phyloP scores from a whole-genome alignment of 1,140 invertebrate species.

The Halictus rubicundus region DNA sequence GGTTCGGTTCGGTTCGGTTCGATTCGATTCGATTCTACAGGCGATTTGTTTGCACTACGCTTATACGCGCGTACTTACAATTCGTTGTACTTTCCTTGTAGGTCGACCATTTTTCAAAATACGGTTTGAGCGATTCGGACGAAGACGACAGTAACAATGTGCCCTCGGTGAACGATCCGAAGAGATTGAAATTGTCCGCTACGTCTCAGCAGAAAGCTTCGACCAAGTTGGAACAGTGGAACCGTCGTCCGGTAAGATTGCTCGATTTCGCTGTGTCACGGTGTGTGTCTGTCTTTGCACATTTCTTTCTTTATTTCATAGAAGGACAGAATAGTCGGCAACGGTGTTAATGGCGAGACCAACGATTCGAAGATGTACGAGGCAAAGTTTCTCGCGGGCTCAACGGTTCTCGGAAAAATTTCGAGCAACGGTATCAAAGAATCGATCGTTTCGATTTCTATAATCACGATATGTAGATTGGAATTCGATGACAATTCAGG shows the following conservation, averaged over 20 bases:
- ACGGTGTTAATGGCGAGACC: neutral
- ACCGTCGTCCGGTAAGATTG: conserved; percentile 14
- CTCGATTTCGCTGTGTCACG: no score
- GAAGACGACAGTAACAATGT: conserved; percentile 86
- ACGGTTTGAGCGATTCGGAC: conserved; percentile 94
- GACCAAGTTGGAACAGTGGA: neutral
- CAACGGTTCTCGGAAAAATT: neutral
- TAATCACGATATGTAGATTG: neutral
- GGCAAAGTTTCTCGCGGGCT: neutral
- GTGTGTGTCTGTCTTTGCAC: no score
- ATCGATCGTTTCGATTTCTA: neutral
- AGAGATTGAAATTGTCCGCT: conserved; percentile 69
- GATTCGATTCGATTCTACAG: no score
- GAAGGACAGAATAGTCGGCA: conserved; percentile 18
- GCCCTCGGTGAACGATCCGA: conserved; percentile 64
- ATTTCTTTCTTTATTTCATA: no score
- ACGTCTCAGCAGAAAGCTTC: conserved; percentile 11
- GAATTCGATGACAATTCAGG: neutral
- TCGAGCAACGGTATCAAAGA: neutral
- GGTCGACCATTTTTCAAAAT: conserved; percentile 98
- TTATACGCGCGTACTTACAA: no score
- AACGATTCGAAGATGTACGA: conserved; percentile 11
- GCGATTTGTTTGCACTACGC: no score
- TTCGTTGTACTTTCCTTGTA: conserved; percentile 58
- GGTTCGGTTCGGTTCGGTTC: no score